Evolutionary conservation across 2,113 vertebrate genomes (phyloP).

Genomic region (Chaetops frenatus): DNA sequence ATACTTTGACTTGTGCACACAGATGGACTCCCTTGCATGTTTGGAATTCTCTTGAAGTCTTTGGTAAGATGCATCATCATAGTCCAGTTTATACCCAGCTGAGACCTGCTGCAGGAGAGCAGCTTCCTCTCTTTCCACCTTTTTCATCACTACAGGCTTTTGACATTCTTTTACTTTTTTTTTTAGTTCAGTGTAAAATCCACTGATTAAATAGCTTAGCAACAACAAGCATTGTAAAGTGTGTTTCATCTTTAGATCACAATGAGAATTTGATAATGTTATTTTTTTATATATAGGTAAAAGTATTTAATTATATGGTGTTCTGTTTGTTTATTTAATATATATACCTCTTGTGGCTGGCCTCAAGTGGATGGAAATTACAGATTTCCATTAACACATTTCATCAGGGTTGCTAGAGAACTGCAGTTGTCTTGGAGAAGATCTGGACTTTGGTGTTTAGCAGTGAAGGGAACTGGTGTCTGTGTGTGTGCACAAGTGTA

Average conservation of each 20-base stretch:
- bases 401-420: neutral
- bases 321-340: neutral
- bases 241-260: neutral
- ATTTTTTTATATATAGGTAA: neutral
- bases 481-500: neutral
- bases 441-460: neutral
- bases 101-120: neutral
- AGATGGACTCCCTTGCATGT: neutral
- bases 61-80: neutral
- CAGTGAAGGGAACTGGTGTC: neutral
- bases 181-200: neutral
- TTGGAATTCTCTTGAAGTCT: neutral
- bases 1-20: neutral
- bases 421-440: neutral
- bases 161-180: neutral
- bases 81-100: neutral
- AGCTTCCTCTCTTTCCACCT: neutral
- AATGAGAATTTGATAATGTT: neutral
- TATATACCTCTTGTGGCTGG: neutral
- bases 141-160: neutral
- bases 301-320: neutral
- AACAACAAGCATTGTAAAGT: neutral
- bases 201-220: neutral
- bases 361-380: neutral
- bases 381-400: neutral